Conservation (phyloP, 2,113 vertebrate species). For the Panthera leo region DNA sequence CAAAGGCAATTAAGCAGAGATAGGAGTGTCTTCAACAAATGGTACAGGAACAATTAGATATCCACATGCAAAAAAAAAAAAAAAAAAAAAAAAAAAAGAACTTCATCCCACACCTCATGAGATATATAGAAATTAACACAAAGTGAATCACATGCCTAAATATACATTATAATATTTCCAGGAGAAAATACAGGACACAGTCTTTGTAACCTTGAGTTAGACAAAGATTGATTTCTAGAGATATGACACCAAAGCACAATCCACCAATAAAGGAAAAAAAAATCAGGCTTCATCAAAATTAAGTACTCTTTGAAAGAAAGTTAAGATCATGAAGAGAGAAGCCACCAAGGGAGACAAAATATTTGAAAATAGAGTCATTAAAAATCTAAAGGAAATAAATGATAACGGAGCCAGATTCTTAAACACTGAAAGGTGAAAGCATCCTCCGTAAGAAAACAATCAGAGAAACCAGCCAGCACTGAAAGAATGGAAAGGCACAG, state of each 20-base stretch:
- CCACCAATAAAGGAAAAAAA: neutral
- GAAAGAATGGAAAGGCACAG: neutral
- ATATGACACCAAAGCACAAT: neutral
- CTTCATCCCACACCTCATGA: neutral
- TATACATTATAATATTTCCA: constrained; percentile 7
- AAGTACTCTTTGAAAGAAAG: neutral
- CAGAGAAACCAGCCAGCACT: neutral
- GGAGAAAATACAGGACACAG: neutral
- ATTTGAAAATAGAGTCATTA: constrained; percentile 49
- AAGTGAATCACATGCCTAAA: neutral
- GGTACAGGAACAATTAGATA: neutral
- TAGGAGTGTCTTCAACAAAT: neutral
- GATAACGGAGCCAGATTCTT: neutral
- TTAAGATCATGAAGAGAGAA: constrained; percentile 23
- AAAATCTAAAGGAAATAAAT: constrained; percentile 16
- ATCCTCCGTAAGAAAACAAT: neutral
- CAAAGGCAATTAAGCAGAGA: neutral
- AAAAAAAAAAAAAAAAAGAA: neutral
- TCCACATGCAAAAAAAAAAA: neutral
- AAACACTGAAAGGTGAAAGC: neutral
- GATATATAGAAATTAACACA: constrained; percentile 9
- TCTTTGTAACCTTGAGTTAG: neutral
- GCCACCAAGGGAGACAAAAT: neutral
- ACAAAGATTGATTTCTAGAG: constrained; percentile 28
- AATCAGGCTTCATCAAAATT: constrained; percentile 28